phyloP scores from a whole-genome alignment of 2,888 invertebrate genomes.

The Oligia strigilis region DNA sequence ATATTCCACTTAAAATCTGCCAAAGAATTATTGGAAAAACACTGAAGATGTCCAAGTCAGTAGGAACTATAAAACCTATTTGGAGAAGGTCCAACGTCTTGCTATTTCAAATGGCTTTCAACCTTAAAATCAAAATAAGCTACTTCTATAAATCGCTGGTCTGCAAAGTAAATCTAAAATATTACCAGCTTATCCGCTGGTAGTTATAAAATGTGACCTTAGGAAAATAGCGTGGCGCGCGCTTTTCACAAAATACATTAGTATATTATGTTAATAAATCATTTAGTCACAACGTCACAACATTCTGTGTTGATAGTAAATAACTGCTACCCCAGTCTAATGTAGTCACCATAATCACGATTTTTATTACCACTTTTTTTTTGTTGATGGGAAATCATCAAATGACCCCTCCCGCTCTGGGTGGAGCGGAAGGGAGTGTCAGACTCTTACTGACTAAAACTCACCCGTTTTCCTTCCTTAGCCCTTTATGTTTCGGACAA shows the following conservation, averaged over 20 bases:
- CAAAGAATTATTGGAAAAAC: constrained; percentile 38
- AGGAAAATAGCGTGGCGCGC: neutral
- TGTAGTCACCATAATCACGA: too few relatives aligned
- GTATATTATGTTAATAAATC: neutral
- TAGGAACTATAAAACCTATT: constrained; percentile 45
- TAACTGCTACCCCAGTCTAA: neutral
- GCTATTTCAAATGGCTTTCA: constrained; percentile 33
- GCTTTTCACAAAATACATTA: neutral
- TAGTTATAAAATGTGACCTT: neutral
- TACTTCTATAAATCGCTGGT: neutral
- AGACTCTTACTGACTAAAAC: too few relatives aligned
- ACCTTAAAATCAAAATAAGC: constrained; percentile 43
- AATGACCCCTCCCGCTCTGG: too few relatives aligned
- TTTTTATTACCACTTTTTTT: too few relatives aligned
- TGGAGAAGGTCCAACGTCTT: constrained; percentile 58
- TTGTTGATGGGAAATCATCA: too few relatives aligned
- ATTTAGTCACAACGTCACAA: neutral
- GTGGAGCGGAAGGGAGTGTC: too few relatives aligned
- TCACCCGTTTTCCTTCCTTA: too few relatives aligned
- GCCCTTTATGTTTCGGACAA: too few relatives aligned
- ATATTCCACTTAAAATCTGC: constrained; percentile 26
- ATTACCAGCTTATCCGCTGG: neutral
- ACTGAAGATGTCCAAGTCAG: constrained; percentile 26
- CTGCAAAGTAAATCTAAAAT: neutral
- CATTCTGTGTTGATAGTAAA: neutral